phyloP scores from a whole-genome alignment of 2,888 invertebrate genomes.

The Auanema sp. region DNA sequence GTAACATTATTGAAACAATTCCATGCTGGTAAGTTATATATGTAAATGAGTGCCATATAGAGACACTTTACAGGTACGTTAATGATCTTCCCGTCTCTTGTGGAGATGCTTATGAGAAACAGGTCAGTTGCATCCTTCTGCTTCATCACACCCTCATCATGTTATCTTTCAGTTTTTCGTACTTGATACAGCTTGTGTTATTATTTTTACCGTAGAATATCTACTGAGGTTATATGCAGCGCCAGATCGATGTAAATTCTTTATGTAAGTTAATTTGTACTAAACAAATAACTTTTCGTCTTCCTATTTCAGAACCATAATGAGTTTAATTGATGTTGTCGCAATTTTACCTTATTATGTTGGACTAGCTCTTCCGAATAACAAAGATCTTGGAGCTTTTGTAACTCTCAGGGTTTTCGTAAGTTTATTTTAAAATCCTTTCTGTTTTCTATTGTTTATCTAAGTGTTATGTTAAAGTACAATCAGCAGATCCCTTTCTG shows the following conservation, averaged over 20 bases:
- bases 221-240: constrained; percentile 88
- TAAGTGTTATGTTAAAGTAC: too few relatives aligned
- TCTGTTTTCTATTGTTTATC: not conserved
- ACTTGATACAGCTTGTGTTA: constrained; percentile 98
- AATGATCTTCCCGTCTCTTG: constrained; percentile 72
- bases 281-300: constrained; percentile 3
- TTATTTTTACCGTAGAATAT: constrained; percentile 99
- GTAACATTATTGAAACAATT: constrained; percentile 88
- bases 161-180: constrained; percentile 76
- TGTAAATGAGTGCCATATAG: constrained; percentile 8
- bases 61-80: constrained; percentile 27
- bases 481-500: too few relatives aligned
- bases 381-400: constrained; percentile 81
- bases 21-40: constrained; percentile 48
- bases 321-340: constrained; percentile 99
- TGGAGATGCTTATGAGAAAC: constrained; percentile 87
- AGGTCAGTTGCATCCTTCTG: constrained; percentile 25
- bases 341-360: constrained; percentile 99
- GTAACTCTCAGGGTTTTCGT: constrained; percentile 93
- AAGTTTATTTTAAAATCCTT: constrained; percentile 22
- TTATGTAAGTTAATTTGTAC: constrained; percentile 36
- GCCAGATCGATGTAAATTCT: constrained; percentile 73
- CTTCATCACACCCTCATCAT: not conserved
- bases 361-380: constrained; percentile 79
- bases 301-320: constrained; percentile 77